Percentiles rank a stretch among this genome's conserved stretches.
These are phyloP conservation scores for Linurgus olivaceus DNA, from an alignment of 2,797 vertebrate species.

Conservation along the genomic window DNA sequence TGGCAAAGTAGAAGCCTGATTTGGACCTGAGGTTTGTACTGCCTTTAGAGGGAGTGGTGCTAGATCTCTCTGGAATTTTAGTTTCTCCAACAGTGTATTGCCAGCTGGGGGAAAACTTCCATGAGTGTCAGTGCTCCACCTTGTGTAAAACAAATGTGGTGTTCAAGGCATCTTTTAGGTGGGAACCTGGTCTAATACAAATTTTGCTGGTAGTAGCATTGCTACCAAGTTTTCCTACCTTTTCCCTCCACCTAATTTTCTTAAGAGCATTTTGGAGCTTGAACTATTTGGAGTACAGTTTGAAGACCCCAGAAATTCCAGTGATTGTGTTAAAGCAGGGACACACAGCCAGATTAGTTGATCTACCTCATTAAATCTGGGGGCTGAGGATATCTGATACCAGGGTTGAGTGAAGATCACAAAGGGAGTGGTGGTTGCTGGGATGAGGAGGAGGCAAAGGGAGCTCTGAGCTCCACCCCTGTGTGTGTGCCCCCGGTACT, in stretches of 20 bases:
- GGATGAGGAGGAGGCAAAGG: background rate
- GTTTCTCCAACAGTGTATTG: background rate
- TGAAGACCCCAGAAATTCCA: background rate
- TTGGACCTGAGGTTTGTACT: background rate
- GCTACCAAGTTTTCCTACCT: background rate
- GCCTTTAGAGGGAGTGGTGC: background rate
- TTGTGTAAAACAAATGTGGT: background rate
- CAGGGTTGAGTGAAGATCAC: background rate
- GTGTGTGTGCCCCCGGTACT: accelerated
- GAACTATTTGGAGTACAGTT: background rate
- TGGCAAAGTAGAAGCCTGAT: background rate
- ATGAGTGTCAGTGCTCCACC: background rate
- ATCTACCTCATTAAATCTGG: background rate
- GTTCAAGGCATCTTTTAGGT: background rate
- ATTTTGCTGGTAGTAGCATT: background rate
- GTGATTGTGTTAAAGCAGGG: background rate
- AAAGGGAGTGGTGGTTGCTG: background rate
- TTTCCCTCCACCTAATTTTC: background rate
- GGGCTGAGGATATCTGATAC: background rate
- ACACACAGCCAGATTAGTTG: background rate
- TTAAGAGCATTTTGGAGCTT: background rate
- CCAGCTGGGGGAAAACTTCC: background rate
- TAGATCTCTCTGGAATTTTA: background rate
- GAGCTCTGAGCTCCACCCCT: background rate
- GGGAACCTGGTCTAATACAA: background rate